phyloP scores from a whole-genome alignment of 2,797 vertebrate genomes.

The Clamator glandarius region DNA sequence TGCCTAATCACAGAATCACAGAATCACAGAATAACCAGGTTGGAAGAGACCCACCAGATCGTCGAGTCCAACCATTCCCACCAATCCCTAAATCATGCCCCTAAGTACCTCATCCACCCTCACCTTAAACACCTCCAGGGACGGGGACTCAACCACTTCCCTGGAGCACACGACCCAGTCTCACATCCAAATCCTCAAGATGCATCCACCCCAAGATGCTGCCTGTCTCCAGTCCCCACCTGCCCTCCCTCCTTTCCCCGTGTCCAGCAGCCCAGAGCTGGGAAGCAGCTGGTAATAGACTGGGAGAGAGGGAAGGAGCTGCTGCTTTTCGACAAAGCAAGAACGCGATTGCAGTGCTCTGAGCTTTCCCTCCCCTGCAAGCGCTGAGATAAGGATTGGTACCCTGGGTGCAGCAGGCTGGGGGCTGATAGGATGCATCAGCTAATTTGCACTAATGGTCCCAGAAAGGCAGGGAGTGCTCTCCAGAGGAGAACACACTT shows the following conservation, averaged over 20 bases:
- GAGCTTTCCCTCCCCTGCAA: not conserved
- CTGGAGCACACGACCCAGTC: fast-evolving
- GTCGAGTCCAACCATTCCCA: no score
- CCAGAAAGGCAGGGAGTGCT: conserved; percentile 41
- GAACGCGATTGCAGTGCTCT: fast-evolving
- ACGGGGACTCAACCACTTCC: no score
- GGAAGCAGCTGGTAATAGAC: not conserved
- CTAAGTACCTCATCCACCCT: no score
- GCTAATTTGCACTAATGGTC: conserved; percentile 59
- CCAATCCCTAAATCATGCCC: no score
- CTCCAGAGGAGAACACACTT: conserved; percentile 51
- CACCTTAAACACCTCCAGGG: no score
- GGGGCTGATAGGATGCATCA: conserved; percentile 34
- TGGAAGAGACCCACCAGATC: no score
- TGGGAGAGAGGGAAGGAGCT: conserved; percentile 12
- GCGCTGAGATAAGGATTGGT: not conserved
- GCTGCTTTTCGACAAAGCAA: not conserved
- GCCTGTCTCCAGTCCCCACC: not conserved
- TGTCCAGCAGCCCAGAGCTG: not conserved
- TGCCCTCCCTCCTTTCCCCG: not conserved
- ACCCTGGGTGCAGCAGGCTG: conserved; percentile 7
- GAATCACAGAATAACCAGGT: no score
- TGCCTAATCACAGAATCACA: no score
- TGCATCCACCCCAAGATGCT: not conserved
- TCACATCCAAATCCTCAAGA: not conserved